A percentile compares a stretch with the other conserved stretches of the same genome.
Evolutionary conservation across 2,888 invertebrate species (phyloP).

Genomic region (Malacosoma neustria): DNA sequence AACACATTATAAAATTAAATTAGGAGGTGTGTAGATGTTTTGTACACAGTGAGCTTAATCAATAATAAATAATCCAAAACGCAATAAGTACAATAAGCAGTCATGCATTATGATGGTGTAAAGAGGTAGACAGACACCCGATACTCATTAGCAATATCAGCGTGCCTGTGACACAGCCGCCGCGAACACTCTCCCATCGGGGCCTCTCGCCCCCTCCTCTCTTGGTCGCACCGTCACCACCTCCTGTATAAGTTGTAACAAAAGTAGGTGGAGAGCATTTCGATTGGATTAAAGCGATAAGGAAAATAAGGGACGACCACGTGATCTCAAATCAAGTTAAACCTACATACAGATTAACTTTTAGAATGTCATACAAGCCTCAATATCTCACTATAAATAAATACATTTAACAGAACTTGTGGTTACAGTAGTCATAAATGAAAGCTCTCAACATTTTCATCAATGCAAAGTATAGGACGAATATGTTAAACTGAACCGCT

Average conservation of each 20-base stretch:
- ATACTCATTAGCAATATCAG: constrained; percentile 47
- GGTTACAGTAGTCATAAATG: background rate
- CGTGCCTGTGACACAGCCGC: constrained; percentile 49
- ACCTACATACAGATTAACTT: no score
- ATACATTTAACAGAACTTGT: no score
- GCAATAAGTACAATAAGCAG: no score
- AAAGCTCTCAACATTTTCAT: background rate
- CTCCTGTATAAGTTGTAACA: constrained; percentile 40
- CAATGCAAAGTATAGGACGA: background rate
- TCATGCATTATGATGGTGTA: no score
- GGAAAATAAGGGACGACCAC: constrained; percentile 39
- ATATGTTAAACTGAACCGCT: constrained; percentile 25
- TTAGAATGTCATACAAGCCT: constrained; percentile 3
- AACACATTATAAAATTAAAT: no score
- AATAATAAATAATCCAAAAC: no score
- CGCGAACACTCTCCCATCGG: constrained; percentile 52
- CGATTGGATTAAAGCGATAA: constrained; percentile 45
- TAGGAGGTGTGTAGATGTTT: no score
- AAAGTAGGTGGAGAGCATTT: constrained; percentile 36
- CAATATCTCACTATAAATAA: no score
- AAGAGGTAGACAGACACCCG: constrained; percentile 33
- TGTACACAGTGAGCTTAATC: no score
- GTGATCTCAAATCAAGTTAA: constrained; percentile 33
- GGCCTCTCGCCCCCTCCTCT: constrained; percentile 56
- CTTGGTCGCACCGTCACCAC: constrained; percentile 38